Conservation (phyloP, 37 sponge, comb jelly and placozoan genomes). For the Aplysina aerophoba region DNA sequence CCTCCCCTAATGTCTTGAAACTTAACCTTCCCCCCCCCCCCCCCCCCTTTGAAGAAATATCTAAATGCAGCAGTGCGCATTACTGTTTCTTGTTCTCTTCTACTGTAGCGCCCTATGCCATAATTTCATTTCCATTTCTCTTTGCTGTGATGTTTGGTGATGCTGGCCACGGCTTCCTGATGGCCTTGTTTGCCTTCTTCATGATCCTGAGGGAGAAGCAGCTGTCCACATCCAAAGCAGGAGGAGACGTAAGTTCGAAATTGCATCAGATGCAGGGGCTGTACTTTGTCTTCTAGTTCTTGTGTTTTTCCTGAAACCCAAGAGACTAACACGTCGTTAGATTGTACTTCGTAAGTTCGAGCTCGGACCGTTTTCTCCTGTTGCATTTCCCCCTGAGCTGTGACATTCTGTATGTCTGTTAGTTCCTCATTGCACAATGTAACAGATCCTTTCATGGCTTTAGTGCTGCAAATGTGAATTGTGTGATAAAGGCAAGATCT, state of each 20-base stretch:
- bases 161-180: slow-evolving; percentile 94
- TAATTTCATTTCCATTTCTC: slow-evolving; percentile 99
- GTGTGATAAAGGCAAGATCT: no score
- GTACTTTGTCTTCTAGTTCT: neutral
- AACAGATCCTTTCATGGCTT: no score
- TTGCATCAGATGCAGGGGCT: neutral
- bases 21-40: no score
- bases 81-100: neutral
- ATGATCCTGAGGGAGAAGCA: slow-evolving; percentile 91
- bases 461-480: no score
- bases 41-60: no score
- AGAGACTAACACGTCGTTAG: neutral
- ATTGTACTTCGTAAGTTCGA: neutral
- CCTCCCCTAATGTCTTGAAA: no score
- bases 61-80: no score
- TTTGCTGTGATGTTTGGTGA: slow-evolving; percentile 99
- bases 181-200: slow-evolving; percentile 83
- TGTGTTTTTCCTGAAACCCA: neutral
- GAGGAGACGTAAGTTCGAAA: slow-evolving; percentile 83
- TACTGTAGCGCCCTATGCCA: slow-evolving; percentile 86
- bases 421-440: no score
- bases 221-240: slow-evolving; percentile 52
- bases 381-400: neutral
- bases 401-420: no score
- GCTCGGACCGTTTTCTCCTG: neutral